Conservation (phyloP, 2,888 invertebrate species). For the Ectemnius lituratus region DNA sequence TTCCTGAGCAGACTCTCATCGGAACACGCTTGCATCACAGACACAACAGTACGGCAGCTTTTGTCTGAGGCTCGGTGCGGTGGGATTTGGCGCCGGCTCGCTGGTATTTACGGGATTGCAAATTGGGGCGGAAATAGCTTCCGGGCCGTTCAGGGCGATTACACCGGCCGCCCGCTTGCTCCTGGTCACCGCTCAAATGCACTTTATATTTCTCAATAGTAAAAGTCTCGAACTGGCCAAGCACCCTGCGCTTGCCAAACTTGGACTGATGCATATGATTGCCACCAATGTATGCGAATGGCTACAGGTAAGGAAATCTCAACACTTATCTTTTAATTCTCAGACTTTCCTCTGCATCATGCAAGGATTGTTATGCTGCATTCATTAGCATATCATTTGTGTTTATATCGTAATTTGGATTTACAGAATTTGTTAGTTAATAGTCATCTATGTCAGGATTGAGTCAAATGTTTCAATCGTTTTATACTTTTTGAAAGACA, state of each 20-base stretch:
- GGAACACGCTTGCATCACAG: slow-evolving; percentile 44
- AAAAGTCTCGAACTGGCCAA: slow-evolving; percentile 84
- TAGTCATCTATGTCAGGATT: too few species aligned
- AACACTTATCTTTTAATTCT: too few species aligned
- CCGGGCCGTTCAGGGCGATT: slow-evolving; percentile 81
- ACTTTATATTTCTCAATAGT: slow-evolving; percentile 95
- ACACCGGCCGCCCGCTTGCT: slow-evolving; percentile 90
- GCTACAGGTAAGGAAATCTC: slow-evolving; percentile 83
- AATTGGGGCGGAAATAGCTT: slow-evolving; percentile 80
- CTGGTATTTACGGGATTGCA: slow-evolving; percentile 86
- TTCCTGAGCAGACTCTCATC: slow-evolving; percentile 6
- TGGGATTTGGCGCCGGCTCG: slow-evolving; percentile 80
- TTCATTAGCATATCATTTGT: too few species aligned
- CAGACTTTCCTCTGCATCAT: too few species aligned
- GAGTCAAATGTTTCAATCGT: too few species aligned
- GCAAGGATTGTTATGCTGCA: too few species aligned
- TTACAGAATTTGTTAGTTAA: too few species aligned
- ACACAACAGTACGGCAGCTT: slow-evolving; percentile 88
- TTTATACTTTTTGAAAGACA: too few species aligned
- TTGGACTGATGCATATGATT: slow-evolving; percentile 96
- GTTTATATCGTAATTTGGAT: too few species aligned
- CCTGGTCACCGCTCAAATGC: slow-evolving; percentile 93
- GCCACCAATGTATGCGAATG: slow-evolving; percentile 96
- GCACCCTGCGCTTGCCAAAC: slow-evolving; percentile 87
- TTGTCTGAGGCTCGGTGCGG: slow-evolving; percentile 90